phyloP scores from a whole-genome alignment of 2,113 vertebrate genomes.

The Stomatorhinus ivindoensis region DNA sequence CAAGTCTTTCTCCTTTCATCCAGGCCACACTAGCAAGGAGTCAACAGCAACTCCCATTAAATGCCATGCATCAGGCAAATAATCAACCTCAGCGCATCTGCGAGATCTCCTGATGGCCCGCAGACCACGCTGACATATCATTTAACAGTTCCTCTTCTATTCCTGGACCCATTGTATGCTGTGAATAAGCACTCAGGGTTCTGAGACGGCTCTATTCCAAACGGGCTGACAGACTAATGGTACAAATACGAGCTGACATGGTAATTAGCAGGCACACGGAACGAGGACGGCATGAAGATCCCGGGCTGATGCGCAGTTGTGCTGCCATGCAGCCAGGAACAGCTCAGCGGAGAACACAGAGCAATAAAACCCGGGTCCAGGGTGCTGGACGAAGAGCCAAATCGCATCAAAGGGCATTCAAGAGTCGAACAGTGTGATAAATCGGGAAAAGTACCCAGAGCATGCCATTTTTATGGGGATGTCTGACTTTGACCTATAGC shows the following conservation, averaged over 20 bases:
- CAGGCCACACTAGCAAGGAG: neutral
- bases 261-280: neutral
- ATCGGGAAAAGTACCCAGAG: neutral
- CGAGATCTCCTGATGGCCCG: neutral
- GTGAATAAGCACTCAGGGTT: neutral
- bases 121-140: neutral
- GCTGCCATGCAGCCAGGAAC: conserved; percentile 15
- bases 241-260: neutral
- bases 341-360: conserved; percentile 14
- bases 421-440: neutral
- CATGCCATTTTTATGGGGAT: neutral
- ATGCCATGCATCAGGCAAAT: neutral
- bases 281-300: neutral
- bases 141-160: neutral
- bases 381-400: conserved; percentile 24
- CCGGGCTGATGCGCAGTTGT: neutral
- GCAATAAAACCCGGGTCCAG: conserved; percentile 25
- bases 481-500: neutral
- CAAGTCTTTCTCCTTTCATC: neutral
- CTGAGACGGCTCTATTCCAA: neutral
- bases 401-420: conserved; percentile 22
- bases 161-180: neutral
- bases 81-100: neutral
- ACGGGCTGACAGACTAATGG: neutral
- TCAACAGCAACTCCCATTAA: neutral